Base-by-base conservation (phyloP, 2,888 invertebrate species). In the Ectobius pallidus region DNA sequence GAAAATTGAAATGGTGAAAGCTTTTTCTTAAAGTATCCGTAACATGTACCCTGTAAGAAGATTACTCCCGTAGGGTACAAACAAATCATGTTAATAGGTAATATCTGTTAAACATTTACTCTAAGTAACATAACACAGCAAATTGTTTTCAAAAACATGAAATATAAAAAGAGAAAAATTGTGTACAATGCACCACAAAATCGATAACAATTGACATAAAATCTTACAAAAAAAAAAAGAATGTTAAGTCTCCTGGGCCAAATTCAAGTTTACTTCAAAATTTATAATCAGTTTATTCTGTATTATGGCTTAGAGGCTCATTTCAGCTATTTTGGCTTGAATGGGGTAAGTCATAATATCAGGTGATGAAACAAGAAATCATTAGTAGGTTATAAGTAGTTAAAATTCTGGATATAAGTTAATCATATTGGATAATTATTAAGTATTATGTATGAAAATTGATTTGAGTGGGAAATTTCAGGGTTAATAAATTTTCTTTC, bases 401-500 rank as follows among this genome's bases (percentile, higher is more conserved):
- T 30, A 22, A 7, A 25, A 4, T 52, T 30, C n/a, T 58, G 58
- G 58, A 30, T 58, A 58, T 25, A 2, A 46, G 4, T 27, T 27
- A 25, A 55, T 14, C 9, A 25, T 52, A 20, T n/a, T 52, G 3
- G 3, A 52, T 30, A 25, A 58, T 1, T 65, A 46, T 42, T 63
- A 42, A 22, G 63, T n/a, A 65, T 44, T 63, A 61, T 61, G 61
- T 65, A 65, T 46, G 44, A 44, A 65, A 65, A 46, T 42, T 65
- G 27, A 65, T 65, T 65, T 46, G 42, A 30, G 14, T 44, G 65
- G 65, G 65, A 46, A 32, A 65, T 27, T 65, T 65, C 44, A 65
- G 42, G 65, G 65, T 65, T 65, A 65, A 65, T 46, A 65, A 63
- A 63, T 46, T 63, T 65, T 46, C 46, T 65, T 65, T 65, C 63